Evolutionary conservation across 2,113 vertebrate species (phyloP).

Genomic region (Epinephelus lanceolatus): DNA sequence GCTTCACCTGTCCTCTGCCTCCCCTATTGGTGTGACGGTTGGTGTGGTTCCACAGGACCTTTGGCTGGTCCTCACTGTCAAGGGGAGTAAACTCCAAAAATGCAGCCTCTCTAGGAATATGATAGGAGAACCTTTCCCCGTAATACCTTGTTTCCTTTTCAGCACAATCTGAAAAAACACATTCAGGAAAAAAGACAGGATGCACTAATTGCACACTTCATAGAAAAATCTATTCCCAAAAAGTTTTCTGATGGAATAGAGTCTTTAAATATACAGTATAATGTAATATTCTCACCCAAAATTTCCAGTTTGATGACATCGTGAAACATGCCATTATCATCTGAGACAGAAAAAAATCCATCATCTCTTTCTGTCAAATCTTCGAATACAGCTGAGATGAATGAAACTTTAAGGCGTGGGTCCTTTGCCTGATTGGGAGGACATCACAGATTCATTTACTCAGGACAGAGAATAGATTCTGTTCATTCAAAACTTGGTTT

Average conservation of each 20-base stretch:
- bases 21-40: neutral
- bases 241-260: neutral
- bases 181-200: neutral
- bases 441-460: constrained; percentile 28
- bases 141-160: fast-evolving
- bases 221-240: neutral
- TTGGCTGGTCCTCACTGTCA: fast-evolving
- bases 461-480: neutral
- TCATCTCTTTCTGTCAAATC: constrained; percentile 56
- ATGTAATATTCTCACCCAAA: constrained; percentile 41
- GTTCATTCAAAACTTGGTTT: neutral
- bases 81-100: constrained; percentile 45
- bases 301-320: constrained; percentile 13
- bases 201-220: neutral
- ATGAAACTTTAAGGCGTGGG: neutral
- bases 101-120: neutral
- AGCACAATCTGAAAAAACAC: constrained; percentile 60
- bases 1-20: neutral
- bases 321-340: fast-evolving
- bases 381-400: fast-evolving
- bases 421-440: constrained; percentile 34
- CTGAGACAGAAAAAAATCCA: neutral
- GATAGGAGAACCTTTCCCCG: fast-evolving
- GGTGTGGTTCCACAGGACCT: constrained; percentile 59
- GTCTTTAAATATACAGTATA: neutral